Base-by-base conservation (phyloP, 2,113 vertebrate species). In the Otis tarda region DNA sequence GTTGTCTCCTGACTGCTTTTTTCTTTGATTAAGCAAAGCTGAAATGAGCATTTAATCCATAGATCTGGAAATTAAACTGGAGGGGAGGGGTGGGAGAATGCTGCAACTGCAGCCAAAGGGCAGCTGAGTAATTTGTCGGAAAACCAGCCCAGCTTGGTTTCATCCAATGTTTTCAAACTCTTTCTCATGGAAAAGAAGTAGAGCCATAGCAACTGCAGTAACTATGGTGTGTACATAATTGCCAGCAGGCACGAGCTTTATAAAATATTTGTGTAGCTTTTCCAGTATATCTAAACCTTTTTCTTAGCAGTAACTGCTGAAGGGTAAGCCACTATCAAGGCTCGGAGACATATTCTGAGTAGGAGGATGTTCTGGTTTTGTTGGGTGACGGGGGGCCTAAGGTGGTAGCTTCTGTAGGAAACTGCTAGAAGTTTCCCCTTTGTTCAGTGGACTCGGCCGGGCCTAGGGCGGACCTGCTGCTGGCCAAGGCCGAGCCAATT, bases 31-130 rank as follows among this genome's bases (percentile, higher is more conserved):
- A 83, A 83, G 78, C 49, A 90, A 78, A 93, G 10, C 41, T 87
- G 41, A 80, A 77, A 70, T 11, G 31, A 55, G 28, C 19, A 55
- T 59, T 92, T 92, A 37, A 90, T 83, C 47, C 55, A 56, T 69
- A 60, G 67, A 89, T 27, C 10, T 86, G 68, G 83, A 87, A 92
- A 67, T 74, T 30, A 50, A 61, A 76, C 33, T 30, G 67, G 52
- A 83, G 28, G 18, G 33, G n/a, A 95, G n/a, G 57, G 4, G 17
- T 70, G 30, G 37, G 59, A 83, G 63, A 90, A 43, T 73, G 75
- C 83, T 78, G 86, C 55, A 92, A 89, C 93, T 89, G 83, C 81
- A 93, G 76, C 68, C 91, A 92, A 96, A 95, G 96, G 94, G 88
- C 94, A 75, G 73, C 83, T 95, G 89, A 95, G 69, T 83, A 91